phyloP scores from a whole-genome alignment of 2,797 vertebrate species.

The Delichon dasypus region DNA sequence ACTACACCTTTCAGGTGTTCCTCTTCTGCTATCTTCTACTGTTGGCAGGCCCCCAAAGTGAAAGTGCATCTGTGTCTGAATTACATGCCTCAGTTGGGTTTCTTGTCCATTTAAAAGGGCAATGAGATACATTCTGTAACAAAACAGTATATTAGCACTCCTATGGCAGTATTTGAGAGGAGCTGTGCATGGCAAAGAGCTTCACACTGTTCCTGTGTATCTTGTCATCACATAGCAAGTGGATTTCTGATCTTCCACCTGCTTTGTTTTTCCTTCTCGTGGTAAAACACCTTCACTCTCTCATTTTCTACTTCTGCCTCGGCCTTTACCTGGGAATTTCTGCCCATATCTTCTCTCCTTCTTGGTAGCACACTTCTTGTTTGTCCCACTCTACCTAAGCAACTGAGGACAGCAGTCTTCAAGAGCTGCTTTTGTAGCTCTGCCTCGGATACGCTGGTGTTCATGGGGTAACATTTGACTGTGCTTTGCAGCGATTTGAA shows the following conservation, averaged over 20 bases:
- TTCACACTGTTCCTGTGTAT: neutral
- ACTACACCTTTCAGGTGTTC: neutral
- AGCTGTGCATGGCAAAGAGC: neutral
- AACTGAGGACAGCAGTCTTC: neutral
- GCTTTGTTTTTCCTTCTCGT: neutral
- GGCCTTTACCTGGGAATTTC: neutral
- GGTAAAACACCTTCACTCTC: neutral
- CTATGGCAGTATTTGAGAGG: neutral
- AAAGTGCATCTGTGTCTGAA: neutral
- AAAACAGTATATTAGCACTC: neutral
- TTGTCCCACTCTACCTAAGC: neutral
- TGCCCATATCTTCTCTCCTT: neutral
- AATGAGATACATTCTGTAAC: neutral
- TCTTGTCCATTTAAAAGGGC: neutral
- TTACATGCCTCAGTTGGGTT: neutral
- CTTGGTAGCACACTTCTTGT: neutral
- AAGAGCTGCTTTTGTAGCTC: neutral
- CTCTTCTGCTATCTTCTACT: neutral
- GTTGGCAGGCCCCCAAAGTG: neutral
- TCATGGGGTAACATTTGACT: neutral
- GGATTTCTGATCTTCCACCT: neutral
- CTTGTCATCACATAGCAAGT: neutral
- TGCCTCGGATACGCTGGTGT: fast-evolving
- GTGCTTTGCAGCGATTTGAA: neutral
- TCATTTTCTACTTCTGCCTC: neutral